Evolutionary conservation across 2,797 vertebrate species (phyloP), one percentile per base, ranked within the genome.

Genomic region (Coregonus sp.): DNA sequence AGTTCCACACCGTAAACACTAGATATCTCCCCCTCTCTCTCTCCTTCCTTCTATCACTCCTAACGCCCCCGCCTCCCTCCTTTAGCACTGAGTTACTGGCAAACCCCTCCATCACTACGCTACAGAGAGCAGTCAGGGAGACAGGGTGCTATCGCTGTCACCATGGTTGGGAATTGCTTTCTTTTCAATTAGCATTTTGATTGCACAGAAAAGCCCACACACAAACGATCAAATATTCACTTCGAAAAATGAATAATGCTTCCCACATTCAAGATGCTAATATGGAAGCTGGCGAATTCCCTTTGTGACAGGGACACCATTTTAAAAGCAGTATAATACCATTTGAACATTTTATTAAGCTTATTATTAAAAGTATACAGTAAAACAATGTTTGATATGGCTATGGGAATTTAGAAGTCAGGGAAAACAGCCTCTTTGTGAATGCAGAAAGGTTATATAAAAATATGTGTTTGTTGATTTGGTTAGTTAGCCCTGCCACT

Each of bases 121-220:
- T 51, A 75, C 78, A 81, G 76, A 78, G 74, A 72, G 72, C 75
- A 25, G 4, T 33, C 77, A 87, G 79, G 77, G 76, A 88, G 66
- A 82, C 72, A 71, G 78, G 76, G 63, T 52, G 76, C 76, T 85
- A 80, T 77, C 82, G 75, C 29, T 72, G 18, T 81, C 85, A 78
- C 50, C 54, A 75, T 37, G 75, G 78, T 79, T 70, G 86, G 85
- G 86, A 89, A 86, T 83, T 11, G 67, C 80, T 83, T 78, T 84
- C 18, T 47, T 88, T 90, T 90, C 82, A 88, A 93, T 94, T 91
- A 91, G 86, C 90, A 92, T 93, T 94, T 92, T 92, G 82, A 93
- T 89, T 86, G 84, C 85, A 84, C 88, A 78, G 77, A 75, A 81
- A 68, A 80, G 84, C 83, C 79, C 84, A 77, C 31, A 2, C 6